Evolutionary conservation across 2,888 invertebrate species (phyloP).

Genomic region (Macrosiphum euphorbiae): DNA sequence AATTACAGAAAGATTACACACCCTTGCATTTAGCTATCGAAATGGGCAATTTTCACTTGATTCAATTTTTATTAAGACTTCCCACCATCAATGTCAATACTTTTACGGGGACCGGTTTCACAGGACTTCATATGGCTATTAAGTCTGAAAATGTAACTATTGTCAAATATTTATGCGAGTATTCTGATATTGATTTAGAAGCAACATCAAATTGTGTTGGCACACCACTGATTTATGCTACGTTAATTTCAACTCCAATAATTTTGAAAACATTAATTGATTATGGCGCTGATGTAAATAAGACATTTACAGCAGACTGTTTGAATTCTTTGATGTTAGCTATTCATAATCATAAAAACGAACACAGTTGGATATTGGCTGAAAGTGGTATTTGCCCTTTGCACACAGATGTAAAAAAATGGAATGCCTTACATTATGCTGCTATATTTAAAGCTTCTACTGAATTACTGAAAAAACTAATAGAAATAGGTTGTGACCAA

Average conservation of each 20-base stretch:
- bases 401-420: conserved; percentile 60
- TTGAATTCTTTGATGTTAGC: conserved; percentile 58
- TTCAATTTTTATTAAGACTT: conserved; percentile 59
- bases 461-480: conserved; percentile 42
- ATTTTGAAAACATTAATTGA: conserved; percentile 57
- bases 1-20: conserved; percentile 57
- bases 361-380: conserved; percentile 59
- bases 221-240: conserved; percentile 60
- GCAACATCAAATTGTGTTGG: conserved; percentile 38
- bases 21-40: conserved; percentile 58
- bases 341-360: conserved; percentile 49
- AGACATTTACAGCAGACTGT: conserved; percentile 57
- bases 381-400: conserved; percentile 57
- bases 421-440: conserved; percentile 62
- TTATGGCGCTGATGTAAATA: conserved; percentile 56
- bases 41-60: conserved; percentile 54
- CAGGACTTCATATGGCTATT: conserved; percentile 60
- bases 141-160: conserved; percentile 43
- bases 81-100: conserved; percentile 48
- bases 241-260: conserved; percentile 39
- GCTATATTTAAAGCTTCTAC: conserved; percentile 48
- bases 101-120: conserved; percentile 54
- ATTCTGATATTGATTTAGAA: conserved; percentile 56
- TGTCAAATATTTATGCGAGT: conserved; percentile 59
- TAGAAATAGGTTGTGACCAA: conserved; percentile 55